Evolutionary conservation across 30 jellyfish, hydroid and myxozoan genomes (phyloP).

Genomic region (Morbakka virulenta): DNA sequence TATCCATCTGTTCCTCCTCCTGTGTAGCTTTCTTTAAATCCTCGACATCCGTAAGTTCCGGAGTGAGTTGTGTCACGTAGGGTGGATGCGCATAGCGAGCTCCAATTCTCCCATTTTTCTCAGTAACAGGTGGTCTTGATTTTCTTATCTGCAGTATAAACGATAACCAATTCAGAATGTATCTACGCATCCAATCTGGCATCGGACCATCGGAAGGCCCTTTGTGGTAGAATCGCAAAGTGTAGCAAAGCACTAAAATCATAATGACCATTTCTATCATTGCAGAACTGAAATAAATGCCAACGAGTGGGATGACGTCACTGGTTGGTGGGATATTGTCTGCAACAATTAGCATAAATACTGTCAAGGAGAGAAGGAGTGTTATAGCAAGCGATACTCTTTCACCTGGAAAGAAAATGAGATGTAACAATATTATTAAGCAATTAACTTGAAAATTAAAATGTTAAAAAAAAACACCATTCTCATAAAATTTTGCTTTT

Average conservation of each 20-base stretch:
- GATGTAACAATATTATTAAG: too few relatives aligned
- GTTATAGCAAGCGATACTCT: constrained; percentile 69
- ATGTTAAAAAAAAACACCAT: too few relatives aligned
- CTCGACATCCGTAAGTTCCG: too few relatives aligned
- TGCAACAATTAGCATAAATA: constrained; percentile 75
- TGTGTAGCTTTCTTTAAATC: too few relatives aligned
- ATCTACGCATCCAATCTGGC: constrained; percentile 60
- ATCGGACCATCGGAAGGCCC: constrained; percentile 67
- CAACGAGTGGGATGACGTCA: constrained; percentile 70
- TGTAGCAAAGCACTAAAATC: constrained; percentile 48
- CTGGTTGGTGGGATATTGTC: constrained; percentile 76
- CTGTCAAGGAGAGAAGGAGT: constrained; percentile 73
- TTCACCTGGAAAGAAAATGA: constrained; percentile 56
- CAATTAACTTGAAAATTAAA: too few relatives aligned
- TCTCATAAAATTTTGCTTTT: too few relatives aligned
- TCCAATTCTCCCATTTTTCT: too few relatives aligned
- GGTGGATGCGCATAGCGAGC: too few relatives aligned
- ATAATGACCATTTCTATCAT: constrained; percentile 83
- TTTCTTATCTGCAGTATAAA: constrained; percentile 43
- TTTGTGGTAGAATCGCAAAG: constrained; percentile 48
- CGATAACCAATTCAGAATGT: constrained; percentile 47
- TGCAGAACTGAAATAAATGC: constrained; percentile 61
- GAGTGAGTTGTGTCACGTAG: too few relatives aligned
- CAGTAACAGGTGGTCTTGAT: too few relatives aligned
- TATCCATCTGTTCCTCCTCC: too few relatives aligned